Percentiles rank a stretch among this genome's conserved stretches.
Evolutionary conservation across 2,888 invertebrate genomes (phyloP).

Genomic region (Gymnocheta viridis): DNA sequence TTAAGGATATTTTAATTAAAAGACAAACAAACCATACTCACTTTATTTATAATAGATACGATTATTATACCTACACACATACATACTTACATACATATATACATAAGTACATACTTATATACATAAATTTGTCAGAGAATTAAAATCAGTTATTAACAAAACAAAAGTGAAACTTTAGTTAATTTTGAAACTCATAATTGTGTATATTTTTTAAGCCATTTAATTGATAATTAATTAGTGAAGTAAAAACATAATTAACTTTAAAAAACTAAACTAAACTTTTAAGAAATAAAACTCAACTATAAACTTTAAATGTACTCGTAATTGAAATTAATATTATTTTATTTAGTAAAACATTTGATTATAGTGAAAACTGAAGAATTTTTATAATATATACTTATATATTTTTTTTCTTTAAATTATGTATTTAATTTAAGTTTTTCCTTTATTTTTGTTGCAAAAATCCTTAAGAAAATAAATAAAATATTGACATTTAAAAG

Average conservation of each 20-base stretch:
- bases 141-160: constrained; percentile 30
- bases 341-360: constrained; percentile 38
- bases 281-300: constrained; percentile 48
- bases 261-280: constrained; percentile 7
- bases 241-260: constrained; percentile 29
- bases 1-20: constrained; percentile 65
- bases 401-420: background rate
- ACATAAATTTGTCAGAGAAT: constrained; percentile 35
- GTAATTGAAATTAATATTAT: constrained; percentile 21
- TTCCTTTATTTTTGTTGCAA: no score
- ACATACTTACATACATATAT: background rate
- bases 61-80: constrained; percentile 1
- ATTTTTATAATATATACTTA: background rate
- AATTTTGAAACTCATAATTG: constrained; percentile 67
- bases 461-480: background rate
- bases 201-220: constrained; percentile 71
- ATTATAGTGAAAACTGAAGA: background rate
- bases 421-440: background rate
- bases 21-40: constrained; percentile 22
- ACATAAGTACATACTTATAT: background rate
- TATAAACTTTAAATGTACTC: constrained; percentile 55
- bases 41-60: constrained; percentile 22
- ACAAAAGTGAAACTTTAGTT: constrained; percentile 62
- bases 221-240: constrained; percentile 50
- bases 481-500: no score